Evolutionary conservation across 1,140 invertebrate genomes (phyloP).

Genomic region (Spodoptera litura): DNA sequence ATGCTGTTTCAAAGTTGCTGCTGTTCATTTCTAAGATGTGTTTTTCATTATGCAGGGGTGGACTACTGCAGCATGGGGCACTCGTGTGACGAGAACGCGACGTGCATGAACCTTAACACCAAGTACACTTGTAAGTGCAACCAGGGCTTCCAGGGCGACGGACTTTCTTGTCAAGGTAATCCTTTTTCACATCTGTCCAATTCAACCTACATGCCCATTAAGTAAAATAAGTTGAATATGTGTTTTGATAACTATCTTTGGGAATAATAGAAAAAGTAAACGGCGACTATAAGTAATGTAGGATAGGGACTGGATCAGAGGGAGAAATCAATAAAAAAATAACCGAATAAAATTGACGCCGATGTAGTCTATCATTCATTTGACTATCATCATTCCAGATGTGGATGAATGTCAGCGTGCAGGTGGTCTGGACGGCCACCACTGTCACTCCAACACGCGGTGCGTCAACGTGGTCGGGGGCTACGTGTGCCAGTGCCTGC

Average conservation of each 20-base stretch:
- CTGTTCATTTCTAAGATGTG: background rate
- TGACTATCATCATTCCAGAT: constrained; percentile 85
- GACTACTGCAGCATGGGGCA: constrained; percentile 96
- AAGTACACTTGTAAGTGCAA: constrained; percentile 94
- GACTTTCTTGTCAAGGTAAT: constrained; percentile 91
- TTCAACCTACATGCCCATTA: too few species aligned
- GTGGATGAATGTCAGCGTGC: constrained; percentile 93
- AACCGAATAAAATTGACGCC: background rate
- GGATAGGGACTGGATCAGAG: too few species aligned
- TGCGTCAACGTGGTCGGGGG: constrained; percentile 93
- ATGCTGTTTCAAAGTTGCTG: too few species aligned
- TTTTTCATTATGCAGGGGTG: constrained; percentile 87
- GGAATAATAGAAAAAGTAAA: too few species aligned
- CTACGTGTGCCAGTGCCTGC: constrained; percentile 93
- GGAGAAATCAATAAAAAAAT: too few species aligned
- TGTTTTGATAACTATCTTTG: too few species aligned
- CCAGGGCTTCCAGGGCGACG: constrained; percentile 93
- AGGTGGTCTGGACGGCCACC: constrained; percentile 91
- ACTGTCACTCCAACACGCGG: constrained; percentile 92
- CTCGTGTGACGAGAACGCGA: constrained; percentile 93
- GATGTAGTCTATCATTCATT: background rate
- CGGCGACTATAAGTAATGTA: too few species aligned
- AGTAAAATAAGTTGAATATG: too few species aligned
- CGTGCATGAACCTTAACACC: constrained; percentile 94
- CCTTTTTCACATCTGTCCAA: background rate